A percentile compares a stretch with the other conserved stretches of the same genome.
Conservation (phyloP, 2,113 vertebrate species). For the Pteronura brasiliensis region DNA sequence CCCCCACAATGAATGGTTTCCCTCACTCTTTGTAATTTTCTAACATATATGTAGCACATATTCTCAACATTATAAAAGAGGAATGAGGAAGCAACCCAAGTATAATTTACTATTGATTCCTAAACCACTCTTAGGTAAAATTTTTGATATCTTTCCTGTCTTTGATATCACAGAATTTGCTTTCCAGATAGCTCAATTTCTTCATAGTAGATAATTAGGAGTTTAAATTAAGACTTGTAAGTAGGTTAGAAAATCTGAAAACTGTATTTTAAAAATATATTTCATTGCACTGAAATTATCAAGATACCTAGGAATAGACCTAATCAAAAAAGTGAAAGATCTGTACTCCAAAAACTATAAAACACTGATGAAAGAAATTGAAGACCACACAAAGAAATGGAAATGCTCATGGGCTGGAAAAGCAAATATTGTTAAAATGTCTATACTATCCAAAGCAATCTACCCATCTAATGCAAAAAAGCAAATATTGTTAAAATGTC, state of each 20-base stretch:
- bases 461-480: neutral
- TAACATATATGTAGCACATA: neutral
- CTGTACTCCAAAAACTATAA: neutral
- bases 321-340: neutral
- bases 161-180: too few species aligned
- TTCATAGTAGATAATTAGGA: neutral
- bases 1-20: neutral
- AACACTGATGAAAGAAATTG: neutral
- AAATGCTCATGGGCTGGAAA: neutral
- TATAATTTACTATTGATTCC: neutral
- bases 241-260: neutral
- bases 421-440: neutral
- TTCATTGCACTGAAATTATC: neutral
- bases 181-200: neutral
- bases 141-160: neutral
- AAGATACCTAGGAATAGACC: neutral
- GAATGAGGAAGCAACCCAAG: too few species aligned
- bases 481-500: neutral
- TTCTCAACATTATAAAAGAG: neutral
- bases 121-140: neutral
- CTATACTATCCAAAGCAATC: neutral
- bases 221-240: neutral
- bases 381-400: neutral
- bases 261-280: neutral
- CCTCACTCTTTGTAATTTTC: neutral